A percentile compares a stretch with the other conserved stretches of the same genome.
These are phyloP conservation scores for Enteromius fasciolatus DNA, from an alignment of 2,797 vertebrate genomes.

Conservation along the genomic window DNA sequence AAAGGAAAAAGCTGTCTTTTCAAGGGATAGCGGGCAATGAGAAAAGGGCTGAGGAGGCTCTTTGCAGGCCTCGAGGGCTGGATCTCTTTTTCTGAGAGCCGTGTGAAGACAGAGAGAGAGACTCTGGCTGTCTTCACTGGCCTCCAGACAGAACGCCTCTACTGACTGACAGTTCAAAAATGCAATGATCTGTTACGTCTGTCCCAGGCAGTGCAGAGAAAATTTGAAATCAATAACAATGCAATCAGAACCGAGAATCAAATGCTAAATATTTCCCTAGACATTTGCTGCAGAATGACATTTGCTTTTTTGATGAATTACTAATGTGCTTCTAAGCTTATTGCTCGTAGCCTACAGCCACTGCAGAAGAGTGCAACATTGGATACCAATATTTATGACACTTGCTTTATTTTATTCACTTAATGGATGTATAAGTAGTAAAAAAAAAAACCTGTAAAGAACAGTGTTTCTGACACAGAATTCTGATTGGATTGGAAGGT, in stretches of 20 bases:
- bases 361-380: neutral
- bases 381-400: neutral
- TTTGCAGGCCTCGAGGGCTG: slow-evolving; percentile 60
- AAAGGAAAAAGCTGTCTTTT: slow-evolving; percentile 41
- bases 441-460: neutral
- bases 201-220: slow-evolving; percentile 68
- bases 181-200: slow-evolving; percentile 81
- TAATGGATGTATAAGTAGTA: neutral
- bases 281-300: slow-evolving; percentile 76
- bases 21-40: slow-evolving; percentile 33
- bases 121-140: slow-evolving; percentile 65
- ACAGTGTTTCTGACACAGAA: neutral
- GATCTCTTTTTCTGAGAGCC: slow-evolving; percentile 42
- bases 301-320: slow-evolving; percentile 83
- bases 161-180: slow-evolving; percentile 86
- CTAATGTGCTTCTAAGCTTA: slow-evolving; percentile 74
- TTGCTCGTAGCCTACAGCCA: slow-evolving; percentile 38
- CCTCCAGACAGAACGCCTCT: slow-evolving; percentile 71
- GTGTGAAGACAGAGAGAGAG: slow-evolving; percentile 60
- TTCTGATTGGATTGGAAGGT: neutral
- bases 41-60: slow-evolving; percentile 41
- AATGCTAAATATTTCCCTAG: slow-evolving; percentile 82
- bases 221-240: slow-evolving; percentile 86
- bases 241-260: slow-evolving; percentile 86
- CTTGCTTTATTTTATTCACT: neutral